Conservation (phyloP, 2,888 invertebrate genomes). For the Steromphala cineraria region DNA sequence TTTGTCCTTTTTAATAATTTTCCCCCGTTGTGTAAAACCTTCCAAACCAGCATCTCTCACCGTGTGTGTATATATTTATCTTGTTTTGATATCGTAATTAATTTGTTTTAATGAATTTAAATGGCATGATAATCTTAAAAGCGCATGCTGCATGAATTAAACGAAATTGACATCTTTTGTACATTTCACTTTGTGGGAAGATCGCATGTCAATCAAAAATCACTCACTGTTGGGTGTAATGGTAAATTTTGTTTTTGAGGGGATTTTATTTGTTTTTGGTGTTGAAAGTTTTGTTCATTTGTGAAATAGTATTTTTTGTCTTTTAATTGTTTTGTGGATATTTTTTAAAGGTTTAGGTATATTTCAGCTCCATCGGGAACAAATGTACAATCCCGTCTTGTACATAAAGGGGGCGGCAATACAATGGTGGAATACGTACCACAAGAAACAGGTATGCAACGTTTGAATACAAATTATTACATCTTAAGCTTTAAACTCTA, state of each 20-base stretch:
- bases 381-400: constrained; percentile 76
- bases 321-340: background rate
- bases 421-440: constrained; percentile 95
- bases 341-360: background rate
- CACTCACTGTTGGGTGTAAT: too few species aligned
- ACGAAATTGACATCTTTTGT: background rate
- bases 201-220: too few species aligned
- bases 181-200: background rate
- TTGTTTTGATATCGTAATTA: background rate
- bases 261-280: background rate
- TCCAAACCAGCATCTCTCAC: background rate
- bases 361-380: constrained; percentile 39
- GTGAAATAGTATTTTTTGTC: background rate
- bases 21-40: background rate
- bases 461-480: too few species aligned
- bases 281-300: background rate
- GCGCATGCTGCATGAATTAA: background rate
- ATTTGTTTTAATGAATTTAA: background rate
- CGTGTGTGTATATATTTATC: background rate
- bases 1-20: background rate
- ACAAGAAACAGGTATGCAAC: constrained; percentile 82
- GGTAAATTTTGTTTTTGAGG: background rate
- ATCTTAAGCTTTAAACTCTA: too few species aligned
- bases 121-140: background rate
- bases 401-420: constrained; percentile 84